These are phyloP conservation scores for Anoura caudifer DNA, from an alignment of 2,113 vertebrate genomes.

Conservation along the genomic window DNA sequence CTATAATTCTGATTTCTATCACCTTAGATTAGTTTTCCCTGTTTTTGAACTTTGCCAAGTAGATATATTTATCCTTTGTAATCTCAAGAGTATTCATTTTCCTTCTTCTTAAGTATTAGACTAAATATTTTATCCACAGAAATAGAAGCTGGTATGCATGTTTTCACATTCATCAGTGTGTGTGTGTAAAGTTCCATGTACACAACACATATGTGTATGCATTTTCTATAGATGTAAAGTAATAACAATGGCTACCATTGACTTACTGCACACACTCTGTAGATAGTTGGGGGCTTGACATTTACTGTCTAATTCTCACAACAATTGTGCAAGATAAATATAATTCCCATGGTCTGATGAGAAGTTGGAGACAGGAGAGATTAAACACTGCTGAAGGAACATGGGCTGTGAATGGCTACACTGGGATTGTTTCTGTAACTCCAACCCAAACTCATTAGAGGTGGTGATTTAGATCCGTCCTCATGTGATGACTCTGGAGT, in stretches of 20 bases:
- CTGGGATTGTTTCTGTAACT: not conserved
- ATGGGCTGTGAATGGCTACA: not conserved
- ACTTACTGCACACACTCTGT: not conserved
- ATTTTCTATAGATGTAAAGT: not conserved
- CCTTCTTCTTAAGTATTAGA: not conserved
- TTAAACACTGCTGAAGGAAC: not conserved
- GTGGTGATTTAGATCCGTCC: accelerated
- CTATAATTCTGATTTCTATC: not conserved
- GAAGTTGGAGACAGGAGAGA: not conserved
- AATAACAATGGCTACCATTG: not conserved
- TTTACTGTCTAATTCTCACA: not conserved
- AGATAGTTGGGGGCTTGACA: not conserved
- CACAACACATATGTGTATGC: accelerated
- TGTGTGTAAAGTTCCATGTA: not conserved
- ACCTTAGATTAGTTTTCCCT: not conserved
- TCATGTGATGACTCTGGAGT: accelerated
- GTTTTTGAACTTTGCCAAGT: not conserved
- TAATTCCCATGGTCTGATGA: not conserved
- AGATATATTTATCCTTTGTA: not conserved
- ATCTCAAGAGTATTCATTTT: not conserved
- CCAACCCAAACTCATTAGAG: not conserved
- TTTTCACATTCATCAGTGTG: not conserved
- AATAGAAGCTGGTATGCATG: not conserved
- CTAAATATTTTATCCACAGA: not conserved
- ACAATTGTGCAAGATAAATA: not conserved